These are phyloP conservation scores for Lottia gigantea DNA, from an alignment of 2,888 invertebrate species.

Conservation along the genomic window DNA sequence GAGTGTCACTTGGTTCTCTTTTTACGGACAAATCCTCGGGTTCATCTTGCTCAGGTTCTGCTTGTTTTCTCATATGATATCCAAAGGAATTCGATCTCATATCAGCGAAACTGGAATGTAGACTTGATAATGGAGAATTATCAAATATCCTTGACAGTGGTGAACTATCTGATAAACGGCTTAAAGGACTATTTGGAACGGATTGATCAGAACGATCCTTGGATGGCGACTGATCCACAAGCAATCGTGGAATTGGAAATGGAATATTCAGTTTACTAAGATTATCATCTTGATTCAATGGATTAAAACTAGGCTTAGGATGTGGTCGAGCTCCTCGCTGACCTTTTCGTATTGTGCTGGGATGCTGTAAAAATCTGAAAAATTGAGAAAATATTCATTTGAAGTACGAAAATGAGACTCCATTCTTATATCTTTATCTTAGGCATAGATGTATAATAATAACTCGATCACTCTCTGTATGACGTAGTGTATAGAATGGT, in stretches of 20 bases:
- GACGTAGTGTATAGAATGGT: no score
- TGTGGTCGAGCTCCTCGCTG: conserved; percentile 60
- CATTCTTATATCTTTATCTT: no score
- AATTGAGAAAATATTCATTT: not conserved
- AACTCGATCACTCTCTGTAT: no score
- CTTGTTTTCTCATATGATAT: not conserved
- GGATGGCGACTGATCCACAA: not conserved
- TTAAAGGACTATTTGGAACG: not conserved
- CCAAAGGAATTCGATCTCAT: not conserved
- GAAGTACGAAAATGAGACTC: no score
- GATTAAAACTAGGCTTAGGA: conserved; percentile 23
- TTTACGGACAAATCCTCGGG: conserved; percentile 50
- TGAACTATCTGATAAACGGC: not conserved
- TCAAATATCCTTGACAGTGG: conserved; percentile 13
- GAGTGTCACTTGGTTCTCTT: not conserved
- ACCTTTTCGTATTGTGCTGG: conserved; percentile 92
- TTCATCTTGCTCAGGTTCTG: conserved; percentile 33
- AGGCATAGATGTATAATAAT: no score
- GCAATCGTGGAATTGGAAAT: not conserved
- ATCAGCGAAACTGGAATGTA: conserved; percentile 18
- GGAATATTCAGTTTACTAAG: not conserved
- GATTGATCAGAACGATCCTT: not conserved
- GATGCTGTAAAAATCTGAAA: conserved; percentile 88
- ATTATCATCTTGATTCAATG: not conserved
- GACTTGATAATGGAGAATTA: conserved; percentile 14